phyloP scores from a whole-genome alignment of 2,797 vertebrate species.

The Podarcis siculus region DNA sequence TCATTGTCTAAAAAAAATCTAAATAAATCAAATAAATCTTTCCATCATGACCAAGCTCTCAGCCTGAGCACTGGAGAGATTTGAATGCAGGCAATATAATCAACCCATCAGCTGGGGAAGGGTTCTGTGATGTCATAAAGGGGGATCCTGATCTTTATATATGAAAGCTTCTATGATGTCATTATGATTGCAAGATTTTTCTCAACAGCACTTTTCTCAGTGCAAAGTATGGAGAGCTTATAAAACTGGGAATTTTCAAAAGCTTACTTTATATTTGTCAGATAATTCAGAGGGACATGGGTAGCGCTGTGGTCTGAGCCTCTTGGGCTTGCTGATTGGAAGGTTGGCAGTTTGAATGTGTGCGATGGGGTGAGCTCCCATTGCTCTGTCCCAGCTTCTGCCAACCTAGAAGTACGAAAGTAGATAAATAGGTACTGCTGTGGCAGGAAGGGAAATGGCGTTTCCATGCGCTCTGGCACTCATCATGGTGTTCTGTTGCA shows the following conservation, averaged over 20 bases:
- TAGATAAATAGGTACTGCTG: too few relatives aligned
- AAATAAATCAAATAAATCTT: neutral
- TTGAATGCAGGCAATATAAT: slow-evolving; percentile 14
- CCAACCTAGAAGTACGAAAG: too few relatives aligned
- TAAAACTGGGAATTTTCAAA: neutral
- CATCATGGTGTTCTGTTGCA: too few relatives aligned
- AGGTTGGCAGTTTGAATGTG: too few relatives aligned
- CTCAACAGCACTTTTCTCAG: neutral
- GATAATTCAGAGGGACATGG: neutral
- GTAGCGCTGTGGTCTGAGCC: neutral
- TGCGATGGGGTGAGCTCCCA: too few relatives aligned
- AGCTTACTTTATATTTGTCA: neutral
- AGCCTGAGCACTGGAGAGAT: neutral
- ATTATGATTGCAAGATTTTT: slow-evolving; percentile 37
- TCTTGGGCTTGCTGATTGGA: too few relatives aligned
- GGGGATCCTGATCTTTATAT: neutral
- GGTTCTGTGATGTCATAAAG: slow-evolving; percentile 55
- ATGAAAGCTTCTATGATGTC: slow-evolving; percentile 17
- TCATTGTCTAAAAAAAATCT: neutral
- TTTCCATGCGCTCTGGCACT: too few relatives aligned
- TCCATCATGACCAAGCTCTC: slow-evolving; percentile 15
- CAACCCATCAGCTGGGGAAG: slow-evolving; percentile 27
- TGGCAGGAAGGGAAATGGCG: too few relatives aligned
- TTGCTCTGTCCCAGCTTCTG: too few relatives aligned
- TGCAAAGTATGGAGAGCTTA: neutral